Base-by-base conservation (phyloP, 2,888 invertebrate genomes). In the Pachycephus smyrnensis region DNA sequence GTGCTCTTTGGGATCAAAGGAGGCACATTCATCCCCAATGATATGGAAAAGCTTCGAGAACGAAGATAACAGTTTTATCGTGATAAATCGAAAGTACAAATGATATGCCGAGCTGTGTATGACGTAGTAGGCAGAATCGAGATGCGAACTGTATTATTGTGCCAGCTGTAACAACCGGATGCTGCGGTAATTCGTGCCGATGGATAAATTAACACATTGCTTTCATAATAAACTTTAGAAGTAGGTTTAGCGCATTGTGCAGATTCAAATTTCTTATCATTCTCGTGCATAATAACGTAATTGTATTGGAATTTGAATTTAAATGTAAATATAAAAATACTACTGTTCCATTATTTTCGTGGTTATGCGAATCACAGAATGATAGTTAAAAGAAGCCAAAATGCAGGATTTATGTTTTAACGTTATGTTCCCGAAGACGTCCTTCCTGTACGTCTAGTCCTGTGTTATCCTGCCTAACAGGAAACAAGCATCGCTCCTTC, bases 1-100 rank as follows among this genome's bases (percentile, higher is more conserved):
- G 82, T 77, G 82, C 84, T 87, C 90, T 90, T 90, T 90, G 89
- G 90, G 40, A 55, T 55, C 40, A 55, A 55, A 55, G 40, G 40
- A 55, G 40, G 40, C 4, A 55, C 9, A 55, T 55, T 55, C 40
- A 23, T 55, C 40, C 40, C 40, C 9, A 6, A 15, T 55, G 40
- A 1, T 6, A 55, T 55, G 23, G 9, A 55, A 55, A 6, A 9
- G 23, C 23, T 55, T 55, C 23, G 23, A 6, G 40, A 55, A 55
- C 40, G 15, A 40, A 37, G 37, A 37, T 12, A 37, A 37, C 37
- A 12, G 37, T 12, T 35, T 35, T 35, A 35, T 35, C 35, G 35
- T 35, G 35, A 9, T 9, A 9, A 35, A 35, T 35, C 6, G 35
- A 35, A 35, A 35, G 9, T 35, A 33, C 35, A 35, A 35, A 35